Base-by-base conservation (phyloP, 1,140 invertebrate species). In the Drosophila quadrilineata region DNA sequence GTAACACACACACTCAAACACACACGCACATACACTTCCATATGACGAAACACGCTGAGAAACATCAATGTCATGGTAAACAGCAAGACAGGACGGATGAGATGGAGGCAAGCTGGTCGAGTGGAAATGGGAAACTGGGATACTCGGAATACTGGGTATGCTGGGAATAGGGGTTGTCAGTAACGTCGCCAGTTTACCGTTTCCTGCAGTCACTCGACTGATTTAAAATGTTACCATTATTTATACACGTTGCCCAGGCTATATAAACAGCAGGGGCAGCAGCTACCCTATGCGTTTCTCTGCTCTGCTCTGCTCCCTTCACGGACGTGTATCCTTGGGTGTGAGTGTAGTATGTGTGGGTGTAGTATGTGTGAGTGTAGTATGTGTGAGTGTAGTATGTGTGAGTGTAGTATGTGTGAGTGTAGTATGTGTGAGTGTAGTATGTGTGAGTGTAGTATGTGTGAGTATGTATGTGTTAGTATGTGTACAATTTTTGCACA, bases 161-260 rank as follows among this genome's bases (percentile, higher is more conserved):
- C 14, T 38, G 43, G 60, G 60, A 64, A 64, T 65, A 49, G 54
- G 62, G 62, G 43, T 65, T 82, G 74, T 74, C 76, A 84, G 68
- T 38, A 63, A 46, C 50, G 28, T 49, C 59, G 49, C 41, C 64
- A 66, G 68, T 82, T 84, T 72, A 68, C 72, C 79, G 65, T 76
- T 82, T 75, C 71, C 79, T 85, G 79, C 79, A 85, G 67, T 79
- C 79, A 85, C 74, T 77, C 48, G 79, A 85, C 79, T 85, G 79
- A 85, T 85, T 85, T 85, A 85, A 85, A 85, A 85, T 85, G 74
- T 85, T 85, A 85, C 79, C 79, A 71, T 85, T 85, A 85, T 85
- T 85, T 85, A 85, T 85, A 85, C 74, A 85, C 79, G 79, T 85
- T 79, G 59, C 73, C n/a, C 58, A 35, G 53, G 72, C 77, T 72